Conservation (phyloP, 2,888 invertebrate genomes). For the Seira musarum region DNA sequence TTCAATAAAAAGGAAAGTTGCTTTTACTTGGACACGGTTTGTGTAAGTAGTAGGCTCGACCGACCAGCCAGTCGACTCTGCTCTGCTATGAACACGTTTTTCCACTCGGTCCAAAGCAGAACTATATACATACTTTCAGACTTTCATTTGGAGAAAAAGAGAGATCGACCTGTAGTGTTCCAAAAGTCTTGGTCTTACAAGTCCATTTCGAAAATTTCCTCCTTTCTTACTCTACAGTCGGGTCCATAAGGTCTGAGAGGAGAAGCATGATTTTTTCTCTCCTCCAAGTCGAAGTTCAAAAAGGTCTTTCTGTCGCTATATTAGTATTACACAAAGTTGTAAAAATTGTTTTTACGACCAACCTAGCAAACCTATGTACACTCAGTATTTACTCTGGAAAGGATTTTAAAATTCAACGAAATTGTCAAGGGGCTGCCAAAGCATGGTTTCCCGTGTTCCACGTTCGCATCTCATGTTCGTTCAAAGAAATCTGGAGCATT, state of each 20-base stretch:
- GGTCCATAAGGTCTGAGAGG: not conserved
- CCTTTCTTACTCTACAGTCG: no score
- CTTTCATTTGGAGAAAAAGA: not conserved
- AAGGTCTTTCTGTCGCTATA: no score
- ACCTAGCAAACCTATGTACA: conserved; percentile 2
- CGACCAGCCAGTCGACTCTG: not conserved
- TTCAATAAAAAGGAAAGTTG: conserved; percentile 25
- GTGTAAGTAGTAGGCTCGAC: not conserved
- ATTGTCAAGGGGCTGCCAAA: conserved; percentile 40
- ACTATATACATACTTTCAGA: not conserved
- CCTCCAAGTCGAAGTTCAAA: not conserved
- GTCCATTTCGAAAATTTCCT: not conserved
- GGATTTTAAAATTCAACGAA: conserved; percentile 52
- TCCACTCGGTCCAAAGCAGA: not conserved
- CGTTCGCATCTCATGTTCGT: not conserved
- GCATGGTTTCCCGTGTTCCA: not conserved
- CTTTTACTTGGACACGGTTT: not conserved
- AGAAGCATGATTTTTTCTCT: conserved; percentile 8
- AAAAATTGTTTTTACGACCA: conserved; percentile 8
- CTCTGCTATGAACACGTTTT: conserved; percentile 12
- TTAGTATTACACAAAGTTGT: not conserved
- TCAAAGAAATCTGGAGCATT: no score
- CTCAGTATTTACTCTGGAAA: not conserved
- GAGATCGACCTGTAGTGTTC: not conserved
- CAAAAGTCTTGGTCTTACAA: not conserved